Evolutionary conservation across 2,113 vertebrate species (phyloP).

Genomic region (Toxotes chatareus): DNA sequence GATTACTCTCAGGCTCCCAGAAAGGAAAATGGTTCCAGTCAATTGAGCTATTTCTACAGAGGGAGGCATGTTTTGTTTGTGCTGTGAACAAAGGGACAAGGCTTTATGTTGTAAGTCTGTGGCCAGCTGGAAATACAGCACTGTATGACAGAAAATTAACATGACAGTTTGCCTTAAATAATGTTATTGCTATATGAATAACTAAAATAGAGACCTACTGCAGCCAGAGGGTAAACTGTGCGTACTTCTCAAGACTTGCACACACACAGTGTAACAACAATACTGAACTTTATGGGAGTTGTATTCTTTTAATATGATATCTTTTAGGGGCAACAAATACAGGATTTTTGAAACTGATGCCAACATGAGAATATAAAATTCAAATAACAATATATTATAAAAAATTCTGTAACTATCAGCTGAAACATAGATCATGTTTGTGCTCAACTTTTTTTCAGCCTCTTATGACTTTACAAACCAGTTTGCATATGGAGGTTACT

Average conservation of each 20-base stretch:
- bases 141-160: slow-evolving; percentile 5
- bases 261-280: too few relatives aligned
- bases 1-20: slow-evolving; percentile 32
- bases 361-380: not conserved
- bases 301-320: not conserved
- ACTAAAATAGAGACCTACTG: not conserved
- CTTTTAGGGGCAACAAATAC: not conserved
- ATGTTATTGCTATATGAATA: not conserved
- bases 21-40: slow-evolving; percentile 13
- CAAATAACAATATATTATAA: not conserved
- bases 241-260: not conserved
- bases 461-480: slow-evolving; percentile 5
- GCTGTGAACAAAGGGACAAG: not conserved
- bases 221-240: not conserved
- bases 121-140: slow-evolving; percentile 6
- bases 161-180: not conserved
- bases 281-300: not conserved
- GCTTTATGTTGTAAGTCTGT: not conserved
- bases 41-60: slow-evolving; percentile 37
- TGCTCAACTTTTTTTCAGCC: not conserved
- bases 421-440: not conserved
- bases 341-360: not conserved
- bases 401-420: not conserved
- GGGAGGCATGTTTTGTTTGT: not conserved
- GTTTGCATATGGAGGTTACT: not conserved